phyloP scores from a whole-genome alignment of 2,113 vertebrate species.

The Acrocephalus kingi region DNA sequence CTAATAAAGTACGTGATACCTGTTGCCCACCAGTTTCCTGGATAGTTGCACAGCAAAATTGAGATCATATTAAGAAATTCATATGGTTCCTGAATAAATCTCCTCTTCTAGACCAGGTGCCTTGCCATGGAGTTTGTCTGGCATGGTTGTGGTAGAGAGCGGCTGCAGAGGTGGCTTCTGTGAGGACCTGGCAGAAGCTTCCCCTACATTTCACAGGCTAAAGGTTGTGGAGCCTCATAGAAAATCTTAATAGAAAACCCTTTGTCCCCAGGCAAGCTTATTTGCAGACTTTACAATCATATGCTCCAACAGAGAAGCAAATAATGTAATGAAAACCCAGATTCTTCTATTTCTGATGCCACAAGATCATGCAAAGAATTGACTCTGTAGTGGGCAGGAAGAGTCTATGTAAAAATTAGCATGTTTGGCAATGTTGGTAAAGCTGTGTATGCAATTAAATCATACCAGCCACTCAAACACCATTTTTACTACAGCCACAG shows the following conservation, averaged over 20 bases:
- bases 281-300: neutral
- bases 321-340: neutral
- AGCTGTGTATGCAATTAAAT: neutral
- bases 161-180: neutral
- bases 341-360: neutral
- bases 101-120: neutral
- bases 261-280: neutral
- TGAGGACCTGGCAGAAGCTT: neutral
- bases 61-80: neutral
- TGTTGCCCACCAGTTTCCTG: neutral
- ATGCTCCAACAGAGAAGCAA: neutral
- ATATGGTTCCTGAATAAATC: neutral
- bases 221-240: neutral
- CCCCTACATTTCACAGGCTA: neutral
- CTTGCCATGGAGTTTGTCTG: neutral
- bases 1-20: rapidly evolving
- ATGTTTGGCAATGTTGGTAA: neutral
- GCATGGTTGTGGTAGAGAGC: neutral
- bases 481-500: neutral
- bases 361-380: neutral
- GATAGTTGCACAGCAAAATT: neutral
- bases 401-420: neutral
- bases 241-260: neutral
- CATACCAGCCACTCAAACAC: neutral
- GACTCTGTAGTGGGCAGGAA: neutral